Percentiles rank a stretch among this genome's conserved stretches.
Evolutionary conservation across 2,888 invertebrate genomes (phyloP).

Genomic region (Andrena hattorfiana): DNA sequence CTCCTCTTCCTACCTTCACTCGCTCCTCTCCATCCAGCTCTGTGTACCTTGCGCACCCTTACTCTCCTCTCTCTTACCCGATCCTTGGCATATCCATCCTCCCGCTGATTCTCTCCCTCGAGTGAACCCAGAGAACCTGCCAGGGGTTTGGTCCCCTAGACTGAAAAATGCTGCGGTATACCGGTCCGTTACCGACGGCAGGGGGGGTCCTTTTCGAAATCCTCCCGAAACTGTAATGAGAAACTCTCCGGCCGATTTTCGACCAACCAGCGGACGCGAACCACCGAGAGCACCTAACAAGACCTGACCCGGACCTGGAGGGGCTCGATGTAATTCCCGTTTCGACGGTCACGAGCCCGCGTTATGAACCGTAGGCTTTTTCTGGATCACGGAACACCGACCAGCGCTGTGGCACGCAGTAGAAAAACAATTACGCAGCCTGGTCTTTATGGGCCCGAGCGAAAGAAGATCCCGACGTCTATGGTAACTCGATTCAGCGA

Average conservation of each 20-base stretch:
- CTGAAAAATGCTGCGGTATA: slow-evolving; percentile 83
- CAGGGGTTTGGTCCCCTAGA: slow-evolving; percentile 78
- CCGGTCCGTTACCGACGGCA: slow-evolving; percentile 67
- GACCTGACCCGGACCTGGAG: slow-evolving; percentile 24
- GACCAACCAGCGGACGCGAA: slow-evolving; percentile 47
- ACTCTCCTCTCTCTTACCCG: slow-evolving; percentile 42
- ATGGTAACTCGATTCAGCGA: slow-evolving; percentile 21
- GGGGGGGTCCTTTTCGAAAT: slow-evolving; percentile 78
- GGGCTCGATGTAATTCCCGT: slow-evolving; percentile 58
- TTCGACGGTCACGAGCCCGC: slow-evolving; percentile 40
- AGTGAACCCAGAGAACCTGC: slow-evolving; percentile 74
- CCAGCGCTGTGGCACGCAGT: not conserved
- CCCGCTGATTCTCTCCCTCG: slow-evolving; percentile 71
- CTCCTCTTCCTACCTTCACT: slow-evolving; percentile 43
- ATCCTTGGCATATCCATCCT: slow-evolving; percentile 57
- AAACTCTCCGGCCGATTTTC: slow-evolving; percentile 70
- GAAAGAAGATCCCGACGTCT: slow-evolving; percentile 24
- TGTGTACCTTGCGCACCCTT: slow-evolving; percentile 5
- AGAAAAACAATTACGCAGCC: slow-evolving; percentile 8
- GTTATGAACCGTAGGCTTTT: slow-evolving; percentile 37
- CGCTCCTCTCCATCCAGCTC: slow-evolving; percentile 43
- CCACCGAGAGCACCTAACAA: slow-evolving; percentile 21
- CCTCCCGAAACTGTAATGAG: slow-evolving; percentile 77
- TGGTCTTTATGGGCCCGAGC: not conserved
- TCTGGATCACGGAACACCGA: not conserved